Conservation (phyloP, 2,113 vertebrate genomes). For the Muscicapa adusta region DNA sequence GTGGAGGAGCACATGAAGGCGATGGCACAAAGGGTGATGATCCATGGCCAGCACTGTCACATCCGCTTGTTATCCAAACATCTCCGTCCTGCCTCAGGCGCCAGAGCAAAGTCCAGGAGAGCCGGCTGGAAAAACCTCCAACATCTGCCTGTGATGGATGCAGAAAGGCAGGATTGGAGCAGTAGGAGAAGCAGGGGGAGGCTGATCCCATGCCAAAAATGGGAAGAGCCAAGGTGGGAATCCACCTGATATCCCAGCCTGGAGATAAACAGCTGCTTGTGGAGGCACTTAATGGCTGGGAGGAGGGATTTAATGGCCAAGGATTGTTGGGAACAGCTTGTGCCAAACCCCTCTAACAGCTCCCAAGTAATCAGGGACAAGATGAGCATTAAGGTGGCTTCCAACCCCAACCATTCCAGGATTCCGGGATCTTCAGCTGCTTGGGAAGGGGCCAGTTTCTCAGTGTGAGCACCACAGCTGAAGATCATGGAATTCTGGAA, state of each 20-base stretch:
- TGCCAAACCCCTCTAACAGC: neutral
- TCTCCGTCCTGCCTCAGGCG: neutral
- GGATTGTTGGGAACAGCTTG: neutral
- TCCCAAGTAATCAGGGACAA: neutral
- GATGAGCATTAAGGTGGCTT: neutral
- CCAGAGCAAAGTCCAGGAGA: neutral
- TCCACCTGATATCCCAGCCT: neutral
- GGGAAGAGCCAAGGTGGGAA: neutral
- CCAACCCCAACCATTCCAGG: neutral
- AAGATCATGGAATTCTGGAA: neutral
- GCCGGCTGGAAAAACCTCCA: neutral
- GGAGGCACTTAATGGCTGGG: neutral
- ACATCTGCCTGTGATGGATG: neutral
- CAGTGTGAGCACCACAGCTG: neutral
- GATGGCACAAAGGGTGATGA: neutral
- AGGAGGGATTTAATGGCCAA: neutral
- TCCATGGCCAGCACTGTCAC: neutral
- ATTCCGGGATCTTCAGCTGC: neutral
- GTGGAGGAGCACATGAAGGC: rapidly evolving
- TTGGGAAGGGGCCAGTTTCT: neutral
- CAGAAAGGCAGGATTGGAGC: neutral
- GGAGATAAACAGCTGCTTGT: neutral
- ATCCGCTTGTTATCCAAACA: neutral
- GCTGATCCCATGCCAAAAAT: neutral
- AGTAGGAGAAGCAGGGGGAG: neutral